Conservation (phyloP, 2,797 vertebrate species). For the Acridotheres tristis region DNA sequence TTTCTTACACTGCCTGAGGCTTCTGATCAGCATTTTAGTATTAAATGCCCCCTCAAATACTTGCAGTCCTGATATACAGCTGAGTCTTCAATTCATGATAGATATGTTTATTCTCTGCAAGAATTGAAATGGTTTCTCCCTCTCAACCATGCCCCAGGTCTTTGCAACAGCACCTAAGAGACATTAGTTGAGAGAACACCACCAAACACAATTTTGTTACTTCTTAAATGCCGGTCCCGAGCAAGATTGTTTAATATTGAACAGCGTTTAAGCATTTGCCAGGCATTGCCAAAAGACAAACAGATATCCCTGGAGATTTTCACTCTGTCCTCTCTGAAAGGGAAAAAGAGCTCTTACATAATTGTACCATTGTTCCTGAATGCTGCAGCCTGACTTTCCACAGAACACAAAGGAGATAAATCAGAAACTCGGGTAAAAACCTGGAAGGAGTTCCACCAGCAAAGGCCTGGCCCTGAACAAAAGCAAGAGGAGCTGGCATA, state of each 20-base stretch:
- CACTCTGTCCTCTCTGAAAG: neutral
- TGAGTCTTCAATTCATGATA: neutral
- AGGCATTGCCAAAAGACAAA: slow-evolving; percentile 15
- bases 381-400: neutral
- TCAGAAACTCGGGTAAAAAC: neutral
- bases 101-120: neutral
- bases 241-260: neutral
- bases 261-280: neutral
- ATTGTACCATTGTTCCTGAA: neutral
- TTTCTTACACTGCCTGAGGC: neutral
- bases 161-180: neutral
- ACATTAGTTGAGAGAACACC: neutral
- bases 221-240: neutral
- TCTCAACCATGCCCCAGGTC: neutral
- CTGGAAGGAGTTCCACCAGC: neutral
- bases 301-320: slow-evolving; percentile 17
- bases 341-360: neutral
- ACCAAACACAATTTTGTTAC: neutral
- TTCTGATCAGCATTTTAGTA: neutral
- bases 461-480: neutral
- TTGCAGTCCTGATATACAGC: neutral
- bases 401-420: neutral
- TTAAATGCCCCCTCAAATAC: neutral
- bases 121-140: neutral
- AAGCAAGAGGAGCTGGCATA: neutral